Conservation (phyloP, 1,140 invertebrate genomes). For the Aphelenchoides fujianensis region DNA sequence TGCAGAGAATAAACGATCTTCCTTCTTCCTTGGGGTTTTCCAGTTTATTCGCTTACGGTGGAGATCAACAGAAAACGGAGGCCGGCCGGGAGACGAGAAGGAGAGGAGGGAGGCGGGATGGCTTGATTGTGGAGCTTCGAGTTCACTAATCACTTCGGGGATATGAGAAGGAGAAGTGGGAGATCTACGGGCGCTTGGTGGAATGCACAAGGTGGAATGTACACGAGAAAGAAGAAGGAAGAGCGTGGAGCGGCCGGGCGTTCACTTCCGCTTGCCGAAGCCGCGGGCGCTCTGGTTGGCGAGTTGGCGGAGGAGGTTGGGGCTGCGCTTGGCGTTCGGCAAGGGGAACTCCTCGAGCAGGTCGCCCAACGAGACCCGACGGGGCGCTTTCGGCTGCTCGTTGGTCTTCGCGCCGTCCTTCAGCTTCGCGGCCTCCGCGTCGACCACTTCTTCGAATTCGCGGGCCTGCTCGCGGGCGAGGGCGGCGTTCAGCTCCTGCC, state of each 20-base stretch:
- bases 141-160: too few relatives aligned
- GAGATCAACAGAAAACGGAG: neutral
- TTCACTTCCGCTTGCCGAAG: neutral
- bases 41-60: too few relatives aligned
- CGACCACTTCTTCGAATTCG: neutral
- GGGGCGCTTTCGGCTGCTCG: neutral
- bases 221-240: neutral
- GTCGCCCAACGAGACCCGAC: neutral
- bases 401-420: neutral
- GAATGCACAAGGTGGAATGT: neutral
- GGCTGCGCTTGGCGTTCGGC: neutral
- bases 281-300: slow-evolving; percentile 8
- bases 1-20: too few relatives aligned
- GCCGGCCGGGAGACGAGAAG: neutral
- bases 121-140: too few relatives aligned
- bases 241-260: neutral
- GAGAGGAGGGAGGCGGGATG: too few relatives aligned
- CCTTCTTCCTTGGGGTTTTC: too few relatives aligned
- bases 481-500: neutral
- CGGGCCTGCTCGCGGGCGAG: neutral
- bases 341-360: neutral
- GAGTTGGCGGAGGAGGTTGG: neutral
- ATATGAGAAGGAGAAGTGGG: too few relatives aligned
- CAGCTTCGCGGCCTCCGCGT: too few relatives aligned
- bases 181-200: too few relatives aligned